These are phyloP conservation scores for Xenops minutus DNA, from an alignment of 2,797 vertebrate genomes.

Conservation along the genomic window DNA sequence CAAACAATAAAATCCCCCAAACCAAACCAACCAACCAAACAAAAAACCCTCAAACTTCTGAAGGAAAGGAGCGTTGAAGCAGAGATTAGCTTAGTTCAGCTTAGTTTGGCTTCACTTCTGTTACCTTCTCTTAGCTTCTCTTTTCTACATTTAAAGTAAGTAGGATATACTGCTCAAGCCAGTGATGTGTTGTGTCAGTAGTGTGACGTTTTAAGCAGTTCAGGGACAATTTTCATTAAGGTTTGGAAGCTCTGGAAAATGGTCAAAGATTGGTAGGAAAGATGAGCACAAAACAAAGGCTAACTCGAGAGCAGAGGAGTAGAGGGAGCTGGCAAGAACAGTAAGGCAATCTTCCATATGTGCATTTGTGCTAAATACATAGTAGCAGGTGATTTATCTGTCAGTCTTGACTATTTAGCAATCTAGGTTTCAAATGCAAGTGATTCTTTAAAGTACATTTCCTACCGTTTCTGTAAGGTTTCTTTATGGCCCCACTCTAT, in stretches of 20 bases:
- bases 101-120: neutral
- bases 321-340: neutral
- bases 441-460: neutral
- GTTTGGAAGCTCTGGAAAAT: neutral
- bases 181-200: accelerated
- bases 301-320: neutral
- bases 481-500: neutral
- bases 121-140: neutral
- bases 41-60: too few species aligned
- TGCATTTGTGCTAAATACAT: neutral
- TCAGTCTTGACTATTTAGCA: neutral
- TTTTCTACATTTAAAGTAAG: neutral
- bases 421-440: neutral
- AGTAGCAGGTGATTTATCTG: neutral
- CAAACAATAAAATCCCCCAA: neutral
- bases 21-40: too few species aligned
- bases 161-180: neutral
- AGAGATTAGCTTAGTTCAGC: neutral
- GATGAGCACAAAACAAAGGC: neutral
- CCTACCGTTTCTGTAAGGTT: neutral
- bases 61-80: neutral
- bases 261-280: neutral
- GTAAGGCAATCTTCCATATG: neutral
- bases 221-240: neutral
- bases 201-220: neutral